Evolutionary conservation across 2,888 invertebrate species (phyloP).

Genomic region (Sarcophaga carnaria): DNA sequence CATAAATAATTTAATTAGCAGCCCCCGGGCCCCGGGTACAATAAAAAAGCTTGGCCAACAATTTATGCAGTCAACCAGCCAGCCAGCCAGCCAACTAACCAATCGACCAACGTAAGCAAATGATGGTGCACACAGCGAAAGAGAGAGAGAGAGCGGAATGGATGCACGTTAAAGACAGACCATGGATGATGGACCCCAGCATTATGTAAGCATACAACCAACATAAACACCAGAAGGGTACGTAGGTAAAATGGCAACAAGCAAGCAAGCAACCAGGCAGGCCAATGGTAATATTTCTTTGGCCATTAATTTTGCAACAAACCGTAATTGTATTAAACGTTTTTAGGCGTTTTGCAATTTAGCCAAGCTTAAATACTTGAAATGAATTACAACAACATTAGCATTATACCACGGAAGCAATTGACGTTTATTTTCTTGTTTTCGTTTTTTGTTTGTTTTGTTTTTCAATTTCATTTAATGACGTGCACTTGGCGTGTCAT

Average conservation of each 20-base stretch:
- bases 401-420: background rate
- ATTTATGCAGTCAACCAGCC: background rate
- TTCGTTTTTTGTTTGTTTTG: background rate
- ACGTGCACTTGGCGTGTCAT: background rate
- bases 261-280: too few species aligned
- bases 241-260: background rate
- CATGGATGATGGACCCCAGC: too few species aligned
- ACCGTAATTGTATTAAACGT: conserved; percentile 27
- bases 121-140: background rate
- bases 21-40: conserved; percentile 39
- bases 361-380: conserved; percentile 46
- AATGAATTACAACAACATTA: background rate
- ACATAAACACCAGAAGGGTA: too few species aligned
- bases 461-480: background rate
- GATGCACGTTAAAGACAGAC: background rate
- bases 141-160: background rate
- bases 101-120: background rate
- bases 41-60: conserved; percentile 19
- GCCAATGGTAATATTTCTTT: background rate
- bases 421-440: background rate
- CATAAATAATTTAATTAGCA: conserved; percentile 68
- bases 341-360: conserved; percentile 38
- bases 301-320: background rate
- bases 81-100: background rate
- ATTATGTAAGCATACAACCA: too few species aligned